Evolutionary conservation across 2,797 vertebrate genomes (phyloP).

Genomic region (Clarias pachynema): DNA sequence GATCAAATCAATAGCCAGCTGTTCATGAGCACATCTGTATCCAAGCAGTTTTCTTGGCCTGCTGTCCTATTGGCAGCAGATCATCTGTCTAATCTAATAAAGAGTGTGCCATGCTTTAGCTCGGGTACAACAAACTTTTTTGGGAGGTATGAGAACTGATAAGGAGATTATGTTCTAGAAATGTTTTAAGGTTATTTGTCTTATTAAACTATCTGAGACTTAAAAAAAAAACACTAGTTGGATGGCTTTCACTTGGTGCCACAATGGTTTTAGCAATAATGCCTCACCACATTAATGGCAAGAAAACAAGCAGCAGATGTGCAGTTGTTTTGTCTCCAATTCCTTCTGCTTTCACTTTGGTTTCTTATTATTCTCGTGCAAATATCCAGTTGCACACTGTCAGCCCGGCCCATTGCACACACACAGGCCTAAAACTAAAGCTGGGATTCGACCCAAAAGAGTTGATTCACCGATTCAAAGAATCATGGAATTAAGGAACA

Average conservation of each 20-base stretch:
- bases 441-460: not conserved
- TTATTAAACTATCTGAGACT: not conserved
- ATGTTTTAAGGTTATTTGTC: not conserved
- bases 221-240: not conserved
- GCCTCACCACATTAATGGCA: not conserved
- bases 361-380: constrained; percentile 1
- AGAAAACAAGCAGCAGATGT: constrained; percentile 17
- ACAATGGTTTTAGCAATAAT: not conserved
- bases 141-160: not conserved
- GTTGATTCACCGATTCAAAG: not conserved
- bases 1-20: constrained; percentile 64
- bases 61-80: constrained; percentile 65
- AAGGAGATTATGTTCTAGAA: not conserved
- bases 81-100: constrained; percentile 48
- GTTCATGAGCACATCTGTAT: constrained; percentile 72
- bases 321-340: constrained; percentile 13
- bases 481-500: not conserved
- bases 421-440: constrained; percentile 8
- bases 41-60: constrained; percentile 64
- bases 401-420: constrained; percentile 69
- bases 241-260: not conserved
- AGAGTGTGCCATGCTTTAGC: not conserved
- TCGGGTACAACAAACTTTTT: not conserved
- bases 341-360: constrained; percentile 6
- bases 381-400: constrained; percentile 12